Base-by-base conservation (phyloP, 2,797 vertebrate species). In the Macropodus opercularis region DNA sequence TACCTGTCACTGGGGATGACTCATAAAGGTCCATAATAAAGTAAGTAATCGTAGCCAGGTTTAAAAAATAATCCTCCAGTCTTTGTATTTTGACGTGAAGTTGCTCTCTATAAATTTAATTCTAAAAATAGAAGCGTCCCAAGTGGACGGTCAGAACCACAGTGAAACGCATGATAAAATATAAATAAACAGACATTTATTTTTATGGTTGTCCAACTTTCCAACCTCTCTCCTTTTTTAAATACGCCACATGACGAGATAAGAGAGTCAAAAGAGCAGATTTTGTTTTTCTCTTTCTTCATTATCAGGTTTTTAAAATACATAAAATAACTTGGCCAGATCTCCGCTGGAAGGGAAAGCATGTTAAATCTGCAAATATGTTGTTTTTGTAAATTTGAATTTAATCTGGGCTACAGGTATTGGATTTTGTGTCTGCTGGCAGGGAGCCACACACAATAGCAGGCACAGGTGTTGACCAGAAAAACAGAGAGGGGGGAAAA, bases 381-480 rank as follows among this genome's bases (percentile, higher is more conserved):
- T 75, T 79, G 62, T 81, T 84, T 77, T 79, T 69, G 71, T 74
- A 36, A 41, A 75, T 84, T 65, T 71, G 72, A 73, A 76, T 85
- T 71, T 69, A 81, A 78, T 79, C 63, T 73, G 72, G 74, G 71
- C 77, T 68, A 71, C 80, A 84, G 75, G 79, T 88, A 80, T 81
- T 75, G 77, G 70, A 53, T 76, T 81, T 46, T 73, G 71, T 65
- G 80, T 62, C 39, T 69, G 58, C 76, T 87, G 88, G 88, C 86
- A 81, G 59, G 44, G 43, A 77, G 83, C 84, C 86, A 83, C 77
- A 36, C 73, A 75, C 74, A 81, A 72, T 70, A 65, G 65, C 77
- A 77, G 74, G 85, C 86, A 83, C 87, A 90, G 87, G 86, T 88
- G 89, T 79, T 79, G 83, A 80, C 66, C 77, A 80, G 62, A 53